Conservation (phyloP, 2,113 vertebrate species). For the Chitala chitala region DNA sequence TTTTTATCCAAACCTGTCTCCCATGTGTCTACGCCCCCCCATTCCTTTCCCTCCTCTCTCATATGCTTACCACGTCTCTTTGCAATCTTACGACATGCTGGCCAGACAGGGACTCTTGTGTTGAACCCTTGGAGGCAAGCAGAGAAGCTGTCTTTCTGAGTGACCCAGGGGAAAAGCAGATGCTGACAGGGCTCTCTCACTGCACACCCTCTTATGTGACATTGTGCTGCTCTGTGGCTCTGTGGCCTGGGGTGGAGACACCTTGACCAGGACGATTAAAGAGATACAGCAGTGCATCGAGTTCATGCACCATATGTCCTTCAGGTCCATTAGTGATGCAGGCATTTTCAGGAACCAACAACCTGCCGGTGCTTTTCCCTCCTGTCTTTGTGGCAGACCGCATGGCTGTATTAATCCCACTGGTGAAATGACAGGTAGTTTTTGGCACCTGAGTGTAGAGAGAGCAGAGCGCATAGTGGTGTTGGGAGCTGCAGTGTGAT, state of each 20-base stretch:
- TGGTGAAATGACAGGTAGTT: conserved; percentile 33
- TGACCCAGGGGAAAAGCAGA: conserved; percentile 19
- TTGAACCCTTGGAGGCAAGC: conserved; percentile 17
- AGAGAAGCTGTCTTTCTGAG: conserved; percentile 22
- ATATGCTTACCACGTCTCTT: background rate
- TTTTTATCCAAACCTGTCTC: conserved; percentile 31
- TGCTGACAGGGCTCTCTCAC: background rate
- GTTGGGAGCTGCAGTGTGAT: background rate
- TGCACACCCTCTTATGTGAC: background rate
- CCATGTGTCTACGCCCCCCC: conserved; percentile 18
- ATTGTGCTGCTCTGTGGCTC: background rate
- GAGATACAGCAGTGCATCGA: no score
- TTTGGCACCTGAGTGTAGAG: conserved; percentile 18
- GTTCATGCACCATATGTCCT: no score
- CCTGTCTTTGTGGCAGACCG: background rate
- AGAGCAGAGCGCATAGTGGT: conserved; percentile 17
- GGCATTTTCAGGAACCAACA: background rate
- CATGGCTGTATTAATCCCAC: conserved; percentile 26
- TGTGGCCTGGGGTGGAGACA: background rate
- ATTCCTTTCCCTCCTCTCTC: background rate
- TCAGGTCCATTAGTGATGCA: no score
- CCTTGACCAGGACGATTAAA: conserved; percentile 13
- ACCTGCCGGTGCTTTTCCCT: background rate
- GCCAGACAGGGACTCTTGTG: background rate
- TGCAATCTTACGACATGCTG: conserved; percentile 20